Percentiles rank a stretch among this genome's conserved stretches.
These are phyloP conservation scores for Porites australiensis DNA, from an alignment of 64 coral and sea anemone species.

Conservation along the genomic window DNA sequence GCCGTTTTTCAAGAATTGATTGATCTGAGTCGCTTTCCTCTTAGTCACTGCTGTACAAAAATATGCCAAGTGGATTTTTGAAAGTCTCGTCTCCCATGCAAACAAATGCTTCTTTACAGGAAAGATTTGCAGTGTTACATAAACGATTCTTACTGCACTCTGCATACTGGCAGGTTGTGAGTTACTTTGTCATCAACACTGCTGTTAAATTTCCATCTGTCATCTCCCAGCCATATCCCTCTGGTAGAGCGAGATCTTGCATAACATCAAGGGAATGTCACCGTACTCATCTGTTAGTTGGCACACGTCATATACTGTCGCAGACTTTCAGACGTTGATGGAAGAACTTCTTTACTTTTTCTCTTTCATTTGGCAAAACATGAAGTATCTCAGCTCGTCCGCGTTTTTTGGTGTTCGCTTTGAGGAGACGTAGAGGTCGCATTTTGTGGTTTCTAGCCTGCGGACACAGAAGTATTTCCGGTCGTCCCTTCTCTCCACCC, in stretches of 20 bases:
- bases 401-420: constrained; percentile 28
- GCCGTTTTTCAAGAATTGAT: no score
- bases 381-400: constrained; percentile 62
- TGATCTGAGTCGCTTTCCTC: no score
- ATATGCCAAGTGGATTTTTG: no score
- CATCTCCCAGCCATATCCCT: constrained; percentile 41
- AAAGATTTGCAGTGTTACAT: no score
- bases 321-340: constrained; percentile 22
- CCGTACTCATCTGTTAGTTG: constrained; percentile 52
- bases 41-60: no score
- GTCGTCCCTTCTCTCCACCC: not conserved
- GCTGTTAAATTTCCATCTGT: not conserved
- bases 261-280: constrained; percentile 15
- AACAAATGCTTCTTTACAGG: no score
- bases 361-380: constrained; percentile 64
- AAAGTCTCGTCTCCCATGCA: no score
- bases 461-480: no score
- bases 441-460: not conserved
- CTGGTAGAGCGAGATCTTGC: constrained; percentile 17
- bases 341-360: constrained; percentile 24
- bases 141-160: no score
- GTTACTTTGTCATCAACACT: no score
- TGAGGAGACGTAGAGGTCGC: constrained; percentile 27
- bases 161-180: no score
- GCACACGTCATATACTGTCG: not conserved